Base-by-base conservation (phyloP, 2,113 vertebrate species). In the Bungarus multicinctus region DNA sequence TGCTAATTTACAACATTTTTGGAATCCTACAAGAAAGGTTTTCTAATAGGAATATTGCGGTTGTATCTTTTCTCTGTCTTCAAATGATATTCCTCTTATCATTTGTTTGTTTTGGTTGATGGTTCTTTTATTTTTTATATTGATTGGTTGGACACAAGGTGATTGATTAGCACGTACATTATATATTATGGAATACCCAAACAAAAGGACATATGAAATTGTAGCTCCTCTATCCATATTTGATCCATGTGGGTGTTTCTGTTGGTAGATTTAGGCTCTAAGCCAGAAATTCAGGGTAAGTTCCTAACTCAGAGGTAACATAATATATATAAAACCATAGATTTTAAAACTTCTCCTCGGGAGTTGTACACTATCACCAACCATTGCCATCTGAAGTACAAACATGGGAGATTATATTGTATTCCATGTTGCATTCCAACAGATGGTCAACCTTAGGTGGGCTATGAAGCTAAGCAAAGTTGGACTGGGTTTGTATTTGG, bases 1-100 rank as follows among this genome's bases (percentile, higher is more conserved):
- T 81, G 94, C 87, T 69, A 90, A 57, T 45, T 60, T 94, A 92
- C 43, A 55, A 93, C 89, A 18, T 74, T 94, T 95, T 39, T 90
- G 88, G 58, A 85, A 91, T 52, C 39, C 88, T 93, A 69, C 22
- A 58, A 93, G 91, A 45, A 10, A 69, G 23, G 4, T 45, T 81
- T 39, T 69, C 39, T 39, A 69, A 20, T 85, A 91, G 92, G 25
- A 94, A 87, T 60, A 90, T 14, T 94, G 30, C 91, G 94, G 94
- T 90, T 0, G 60, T n/a, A 45, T 93, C 93, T 23, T 94, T 89
- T 86, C 2, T 57, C 4, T n/a, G 10, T 30, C 74, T 87, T 90
- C 60, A 64, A 52, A 20, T 5, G 39, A 89, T 6, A 52, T 90
- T 92, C 7, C 47, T 93, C 94, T 92, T 89, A 30, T 39, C 5